Evolutionary conservation across 2,888 invertebrate species (phyloP).

Genomic region (Zelleria hepariella): DNA sequence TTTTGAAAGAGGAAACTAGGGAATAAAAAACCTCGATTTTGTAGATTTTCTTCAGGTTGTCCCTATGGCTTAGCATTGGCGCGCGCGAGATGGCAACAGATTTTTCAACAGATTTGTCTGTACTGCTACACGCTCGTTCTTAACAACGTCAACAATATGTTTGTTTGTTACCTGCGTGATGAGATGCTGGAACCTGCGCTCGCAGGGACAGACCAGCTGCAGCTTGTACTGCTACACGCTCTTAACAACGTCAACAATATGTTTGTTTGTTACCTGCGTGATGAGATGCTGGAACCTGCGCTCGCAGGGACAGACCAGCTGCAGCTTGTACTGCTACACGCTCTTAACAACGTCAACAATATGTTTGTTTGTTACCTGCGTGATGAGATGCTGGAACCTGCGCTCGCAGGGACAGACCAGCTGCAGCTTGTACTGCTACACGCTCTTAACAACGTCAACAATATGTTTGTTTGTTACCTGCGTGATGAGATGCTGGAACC

Average conservation of each 20-base stretch:
- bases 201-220: slow-evolving; percentile 92
- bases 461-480: no score
- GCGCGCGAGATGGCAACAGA: no score
- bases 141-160: no score
- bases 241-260: no score
- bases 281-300: slow-evolving; percentile 93
- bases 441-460: no score
- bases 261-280: slow-evolving; percentile 78
- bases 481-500: slow-evolving; percentile 94
- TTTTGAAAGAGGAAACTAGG: no score
- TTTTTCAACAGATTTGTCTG: no score
- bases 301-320: slow-evolving; percentile 92
- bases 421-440: slow-evolving; percentile 97
- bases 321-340: slow-evolving; percentile 97
- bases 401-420: slow-evolving; percentile 92
- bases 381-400: slow-evolving; percentile 93
- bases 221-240: slow-evolving; percentile 85
- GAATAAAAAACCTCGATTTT: no score
- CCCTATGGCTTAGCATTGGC: no score
- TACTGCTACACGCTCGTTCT: no score
- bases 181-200: slow-evolving; percentile 90
- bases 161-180: slow-evolving; percentile 98
- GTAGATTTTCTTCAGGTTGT: no score
- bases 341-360: no score
- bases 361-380: slow-evolving; percentile 89